Conservation (phyloP, 2,888 invertebrate genomes). For the Caenorhabditis becei region DNA sequence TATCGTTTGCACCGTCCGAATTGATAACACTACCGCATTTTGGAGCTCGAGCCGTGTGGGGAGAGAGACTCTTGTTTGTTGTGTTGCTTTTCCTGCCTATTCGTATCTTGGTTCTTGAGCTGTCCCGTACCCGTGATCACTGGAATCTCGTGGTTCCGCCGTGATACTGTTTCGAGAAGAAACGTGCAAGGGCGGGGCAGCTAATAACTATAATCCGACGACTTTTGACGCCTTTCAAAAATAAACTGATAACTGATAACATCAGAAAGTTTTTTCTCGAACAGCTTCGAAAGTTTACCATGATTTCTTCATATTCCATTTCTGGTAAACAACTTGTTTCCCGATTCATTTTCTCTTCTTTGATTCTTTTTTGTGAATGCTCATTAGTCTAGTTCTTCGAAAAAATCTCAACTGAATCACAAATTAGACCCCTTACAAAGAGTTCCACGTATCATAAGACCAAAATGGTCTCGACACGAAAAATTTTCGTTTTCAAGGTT, state of each 20-base stretch:
- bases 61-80: slow-evolving; percentile 46
- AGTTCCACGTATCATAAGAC: too few species aligned
- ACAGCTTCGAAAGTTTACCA: background rate
- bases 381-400: background rate
- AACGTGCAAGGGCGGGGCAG: background rate
- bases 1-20: slow-evolving; percentile 47
- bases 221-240: slow-evolving; percentile 49
- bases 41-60: slow-evolving; percentile 11
- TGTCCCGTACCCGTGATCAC: background rate
- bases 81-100: slow-evolving; percentile 17
- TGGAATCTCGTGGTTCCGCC: background rate
- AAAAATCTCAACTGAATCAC: background rate
- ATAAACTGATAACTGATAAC: slow-evolving; percentile 26
- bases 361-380: background rate
- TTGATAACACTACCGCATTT: slow-evolving; percentile 59
- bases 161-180: too few species aligned
- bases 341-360: background rate
- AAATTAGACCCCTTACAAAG: background rate
- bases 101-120: slow-evolving; percentile 17
- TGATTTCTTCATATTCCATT: background rate
- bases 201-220: slow-evolving; percentile 24
- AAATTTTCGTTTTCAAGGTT: too few species aligned
- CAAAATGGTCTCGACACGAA: too few species aligned
- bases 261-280: too few species aligned
- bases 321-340: background rate